These are phyloP conservation scores for Miniopterus natalensis DNA, from an alignment of 2,113 vertebrate species.

Conservation along the genomic window DNA sequence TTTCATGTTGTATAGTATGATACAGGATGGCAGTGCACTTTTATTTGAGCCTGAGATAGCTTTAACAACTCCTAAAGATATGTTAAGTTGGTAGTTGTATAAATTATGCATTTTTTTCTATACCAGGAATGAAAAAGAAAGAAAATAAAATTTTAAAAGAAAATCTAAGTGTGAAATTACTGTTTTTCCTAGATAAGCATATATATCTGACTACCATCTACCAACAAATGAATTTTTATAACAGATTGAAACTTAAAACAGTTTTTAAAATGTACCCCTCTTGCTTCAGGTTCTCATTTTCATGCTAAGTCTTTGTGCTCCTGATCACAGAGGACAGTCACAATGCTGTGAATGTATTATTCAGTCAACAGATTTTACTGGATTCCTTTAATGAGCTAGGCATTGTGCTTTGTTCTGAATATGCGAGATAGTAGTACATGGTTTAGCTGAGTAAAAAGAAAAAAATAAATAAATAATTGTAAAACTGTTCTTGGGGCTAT, in stretches of 20 bases:
- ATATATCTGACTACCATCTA: background rate
- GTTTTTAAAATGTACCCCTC: background rate
- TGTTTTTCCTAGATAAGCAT: background rate
- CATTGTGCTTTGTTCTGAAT: background rate
- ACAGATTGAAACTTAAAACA: constrained; percentile 4
- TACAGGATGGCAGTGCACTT: background rate
- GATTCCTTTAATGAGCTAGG: background rate
- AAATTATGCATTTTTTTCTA: constrained; percentile 9
- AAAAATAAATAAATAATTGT: constrained; percentile 46
- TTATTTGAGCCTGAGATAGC: background rate
- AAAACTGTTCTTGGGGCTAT: background rate
- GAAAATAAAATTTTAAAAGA: background rate
- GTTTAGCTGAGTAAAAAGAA: constrained; percentile 7
- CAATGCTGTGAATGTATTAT: background rate
- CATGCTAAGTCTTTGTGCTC: background rate
- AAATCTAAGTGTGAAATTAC: background rate
- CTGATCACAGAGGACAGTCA: background rate
- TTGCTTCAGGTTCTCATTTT: background rate
- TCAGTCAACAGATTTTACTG: background rate
- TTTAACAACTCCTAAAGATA: constrained; percentile 28
- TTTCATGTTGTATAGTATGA: background rate
- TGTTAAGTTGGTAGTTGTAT: background rate
- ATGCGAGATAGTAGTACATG: background rate
- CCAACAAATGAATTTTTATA: constrained; percentile 1
- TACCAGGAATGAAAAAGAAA: background rate